Conservation (phyloP, 1,140 invertebrate genomes). For the Probaryconus sp. region DNA sequence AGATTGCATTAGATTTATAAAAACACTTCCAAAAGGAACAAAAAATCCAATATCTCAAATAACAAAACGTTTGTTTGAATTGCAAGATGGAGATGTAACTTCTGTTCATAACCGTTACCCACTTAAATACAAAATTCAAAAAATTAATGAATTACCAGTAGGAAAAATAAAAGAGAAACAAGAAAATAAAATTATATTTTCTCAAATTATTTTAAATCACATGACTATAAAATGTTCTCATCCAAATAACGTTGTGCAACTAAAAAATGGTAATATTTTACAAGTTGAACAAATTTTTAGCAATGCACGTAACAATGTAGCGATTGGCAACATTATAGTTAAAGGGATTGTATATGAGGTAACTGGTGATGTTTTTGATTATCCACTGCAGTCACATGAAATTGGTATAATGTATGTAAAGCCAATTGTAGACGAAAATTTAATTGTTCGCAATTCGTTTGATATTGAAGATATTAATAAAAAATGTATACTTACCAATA, state of each 20-base stretch:
- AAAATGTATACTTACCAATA: constrained; percentile 11
- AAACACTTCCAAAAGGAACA: too few species aligned
- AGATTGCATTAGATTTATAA: too few species aligned
- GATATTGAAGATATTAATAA: not conserved
- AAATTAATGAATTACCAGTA: not conserved
- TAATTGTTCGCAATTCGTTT: not conserved
- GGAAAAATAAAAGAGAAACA: not conserved
- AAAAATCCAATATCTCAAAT: too few species aligned
- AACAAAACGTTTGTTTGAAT: too few species aligned
- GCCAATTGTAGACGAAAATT: too few species aligned
- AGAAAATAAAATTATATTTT: not conserved
- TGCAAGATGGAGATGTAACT: too few species aligned
- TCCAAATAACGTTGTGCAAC: constrained; percentile 37
- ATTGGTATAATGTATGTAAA: constrained; percentile 1
- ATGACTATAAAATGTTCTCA: constrained; percentile 3
- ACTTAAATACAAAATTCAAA: too few species aligned
- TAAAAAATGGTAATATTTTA: constrained; percentile 32
- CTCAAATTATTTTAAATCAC: constrained; percentile 23
- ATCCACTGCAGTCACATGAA: not conserved
- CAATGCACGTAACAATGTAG: too few species aligned
- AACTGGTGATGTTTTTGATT: constrained; percentile 1
- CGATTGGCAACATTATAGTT: not conserved
- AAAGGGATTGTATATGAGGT: not conserved
- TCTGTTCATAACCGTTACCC: too few species aligned
- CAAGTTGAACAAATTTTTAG: constrained; percentile 16